Conservation (phyloP, 2,113 vertebrate genomes). For the Edolisoma coerulescens region DNA sequence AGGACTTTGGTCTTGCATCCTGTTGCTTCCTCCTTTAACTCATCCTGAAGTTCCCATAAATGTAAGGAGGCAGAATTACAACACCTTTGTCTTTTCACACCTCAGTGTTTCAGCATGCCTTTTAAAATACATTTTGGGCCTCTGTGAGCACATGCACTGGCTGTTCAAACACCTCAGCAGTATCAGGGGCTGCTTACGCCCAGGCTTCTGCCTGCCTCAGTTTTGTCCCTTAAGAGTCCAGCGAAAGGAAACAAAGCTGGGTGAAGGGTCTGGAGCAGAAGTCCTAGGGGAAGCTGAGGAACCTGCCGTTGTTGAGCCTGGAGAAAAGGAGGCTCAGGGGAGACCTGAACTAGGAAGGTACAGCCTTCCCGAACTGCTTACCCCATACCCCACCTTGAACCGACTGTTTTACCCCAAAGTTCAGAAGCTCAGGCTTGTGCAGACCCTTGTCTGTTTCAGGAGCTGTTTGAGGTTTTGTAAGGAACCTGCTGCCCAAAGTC, state of each 20-base stretch:
- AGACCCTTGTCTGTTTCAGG: not conserved
- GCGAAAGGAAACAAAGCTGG: not conserved
- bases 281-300: not conserved
- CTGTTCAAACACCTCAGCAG: not conserved
- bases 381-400: not conserved
- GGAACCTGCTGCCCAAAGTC: not conserved
- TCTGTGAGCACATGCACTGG: fast-evolving
- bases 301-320: not conserved
- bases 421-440: not conserved
- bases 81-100: not conserved
- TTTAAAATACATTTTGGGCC: not conserved
- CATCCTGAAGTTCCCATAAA: not conserved
- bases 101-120: not conserved
- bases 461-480: not conserved
- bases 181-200: fast-evolving
- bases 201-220: not conserved
- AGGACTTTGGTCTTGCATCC: not conserved
- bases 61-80: not conserved
- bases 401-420: not conserved
- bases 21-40: not conserved
- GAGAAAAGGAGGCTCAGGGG: not conserved
- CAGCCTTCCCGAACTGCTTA: not conserved
- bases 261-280: not conserved
- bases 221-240: not conserved
- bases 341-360: not conserved